These are phyloP conservation scores for Oxygymnocypris stewartii DNA, from an alignment of 2,113 vertebrate species.

Conservation along the genomic window DNA sequence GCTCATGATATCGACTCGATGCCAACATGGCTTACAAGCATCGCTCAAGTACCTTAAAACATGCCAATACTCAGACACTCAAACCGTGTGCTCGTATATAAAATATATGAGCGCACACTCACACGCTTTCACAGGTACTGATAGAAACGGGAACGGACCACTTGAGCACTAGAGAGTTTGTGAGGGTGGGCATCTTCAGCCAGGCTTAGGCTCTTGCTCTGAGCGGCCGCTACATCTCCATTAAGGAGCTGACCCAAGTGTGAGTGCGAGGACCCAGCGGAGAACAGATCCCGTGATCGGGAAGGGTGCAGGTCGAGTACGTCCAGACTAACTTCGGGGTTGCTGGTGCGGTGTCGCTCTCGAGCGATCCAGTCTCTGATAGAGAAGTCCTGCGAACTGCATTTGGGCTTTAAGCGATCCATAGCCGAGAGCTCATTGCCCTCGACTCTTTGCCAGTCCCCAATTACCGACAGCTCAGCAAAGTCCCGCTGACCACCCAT, in stretches of 20 bases:
- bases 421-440: conserved; percentile 88
- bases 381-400: conserved; percentile 91
- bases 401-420: conserved; percentile 89
- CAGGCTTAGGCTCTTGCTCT: conserved; percentile 82
- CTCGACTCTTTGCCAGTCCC: conserved; percentile 76
- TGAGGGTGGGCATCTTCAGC: conserved; percentile 84
- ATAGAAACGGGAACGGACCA: conserved; percentile 86
- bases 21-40: conserved; percentile 38
- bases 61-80: conserved; percentile 50
- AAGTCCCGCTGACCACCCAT: conserved; percentile 95
- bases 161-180: conserved; percentile 86
- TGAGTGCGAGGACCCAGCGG: conserved; percentile 54
- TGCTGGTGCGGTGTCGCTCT: conserved; percentile 89
- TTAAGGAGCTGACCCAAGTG: conserved; percentile 78
- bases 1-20: conserved; percentile 33
- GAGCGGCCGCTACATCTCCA: conserved; percentile 78
- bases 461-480: conserved; percentile 85
- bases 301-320: conserved; percentile 65
- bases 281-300: conserved; percentile 60
- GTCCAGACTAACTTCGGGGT: conserved; percentile 83
- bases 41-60: conserved; percentile 20
- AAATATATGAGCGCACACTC: neutral
- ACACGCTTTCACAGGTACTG: conserved; percentile 83
- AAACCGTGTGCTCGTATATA: neutral
- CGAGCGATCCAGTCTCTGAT: conserved; percentile 94